Evolutionary conservation across 1,140 invertebrate genomes (phyloP).

Genomic region (Branchinecta lindahli): DNA sequence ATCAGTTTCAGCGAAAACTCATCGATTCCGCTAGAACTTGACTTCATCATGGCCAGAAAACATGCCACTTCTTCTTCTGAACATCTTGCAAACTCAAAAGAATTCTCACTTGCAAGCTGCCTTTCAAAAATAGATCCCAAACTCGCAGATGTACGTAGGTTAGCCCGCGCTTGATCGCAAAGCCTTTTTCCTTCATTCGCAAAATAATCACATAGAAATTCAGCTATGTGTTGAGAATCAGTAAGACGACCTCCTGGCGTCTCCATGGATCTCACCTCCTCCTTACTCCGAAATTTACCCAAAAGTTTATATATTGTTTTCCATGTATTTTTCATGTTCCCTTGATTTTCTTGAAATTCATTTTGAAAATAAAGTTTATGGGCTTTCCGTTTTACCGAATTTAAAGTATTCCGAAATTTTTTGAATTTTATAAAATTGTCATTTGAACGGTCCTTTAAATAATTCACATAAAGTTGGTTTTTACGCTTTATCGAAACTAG

Average conservation of each 20-base stretch:
- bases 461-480: no score
- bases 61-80: background rate
- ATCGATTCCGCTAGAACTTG: background rate
- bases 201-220: background rate
- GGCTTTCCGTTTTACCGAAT: background rate
- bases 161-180: constrained; percentile 2
- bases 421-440: background rate
- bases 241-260: background rate
- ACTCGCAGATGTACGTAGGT: no score
- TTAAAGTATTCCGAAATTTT: background rate
- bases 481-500: no score
- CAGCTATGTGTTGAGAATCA: background rate
- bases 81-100: background rate
- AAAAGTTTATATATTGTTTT: no score
- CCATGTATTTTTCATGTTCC: no score
- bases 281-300: background rate
- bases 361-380: constrained; percentile 7
- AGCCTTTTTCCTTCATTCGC: constrained; percentile 6
- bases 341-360: no score
- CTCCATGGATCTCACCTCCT: background rate
- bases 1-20: background rate
- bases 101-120: background rate
- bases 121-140: constrained; percentile 6
- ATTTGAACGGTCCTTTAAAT: background rate
- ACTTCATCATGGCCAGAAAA: background rate